phyloP scores from a whole-genome alignment of 2,797 vertebrate genomes.

The Erpetoichthys calabaricus region DNA sequence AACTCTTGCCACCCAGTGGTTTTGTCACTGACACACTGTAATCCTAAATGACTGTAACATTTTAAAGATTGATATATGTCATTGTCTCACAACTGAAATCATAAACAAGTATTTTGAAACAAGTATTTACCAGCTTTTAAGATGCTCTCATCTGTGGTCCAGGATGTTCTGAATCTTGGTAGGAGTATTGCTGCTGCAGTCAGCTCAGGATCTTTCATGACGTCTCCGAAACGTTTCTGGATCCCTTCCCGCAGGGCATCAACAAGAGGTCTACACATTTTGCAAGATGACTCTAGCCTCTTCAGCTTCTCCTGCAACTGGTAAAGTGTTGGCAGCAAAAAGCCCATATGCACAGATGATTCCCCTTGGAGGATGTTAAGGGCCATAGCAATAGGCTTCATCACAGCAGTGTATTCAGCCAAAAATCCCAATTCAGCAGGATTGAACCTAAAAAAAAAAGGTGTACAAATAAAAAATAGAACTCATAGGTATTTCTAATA shows the following conservation, averaged over 20 bases:
- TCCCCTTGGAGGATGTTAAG: conserved; percentile 15
- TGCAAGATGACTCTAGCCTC: conserved; percentile 12
- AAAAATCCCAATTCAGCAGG: conserved; percentile 12
- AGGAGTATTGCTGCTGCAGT: conserved; percentile 12
- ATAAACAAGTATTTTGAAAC: too few species aligned
- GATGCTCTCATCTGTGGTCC: conserved; percentile 5
- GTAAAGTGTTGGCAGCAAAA: conserved; percentile 15
- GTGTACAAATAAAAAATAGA: too few species aligned
- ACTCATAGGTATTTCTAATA: too few species aligned
- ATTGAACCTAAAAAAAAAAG: conserved; percentile 10
- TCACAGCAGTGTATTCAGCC: conserved; percentile 9
- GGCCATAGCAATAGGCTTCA: conserved; percentile 16
- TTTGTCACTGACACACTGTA: too few species aligned
- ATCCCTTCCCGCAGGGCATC: conserved; percentile 8
- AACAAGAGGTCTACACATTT: too few species aligned
- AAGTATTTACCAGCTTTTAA: conserved; percentile 5
- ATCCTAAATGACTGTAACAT: too few species aligned
- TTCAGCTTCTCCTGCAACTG: conserved; percentile 15
- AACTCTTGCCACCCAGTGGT: too few species aligned
- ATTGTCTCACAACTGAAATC: too few species aligned
- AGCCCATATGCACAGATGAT: conserved; percentile 14
- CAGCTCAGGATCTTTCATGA: conserved; percentile 13
- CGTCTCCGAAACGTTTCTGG: conserved; percentile 11
- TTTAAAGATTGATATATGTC: too few species aligned
- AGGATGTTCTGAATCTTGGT: conserved; percentile 12